Percentiles rank a stretch among this genome's conserved stretches.
These are phyloP conservation scores for Oryzias curvinotus DNA, from an alignment of 2,113 vertebrate species.

Conservation along the genomic window DNA sequence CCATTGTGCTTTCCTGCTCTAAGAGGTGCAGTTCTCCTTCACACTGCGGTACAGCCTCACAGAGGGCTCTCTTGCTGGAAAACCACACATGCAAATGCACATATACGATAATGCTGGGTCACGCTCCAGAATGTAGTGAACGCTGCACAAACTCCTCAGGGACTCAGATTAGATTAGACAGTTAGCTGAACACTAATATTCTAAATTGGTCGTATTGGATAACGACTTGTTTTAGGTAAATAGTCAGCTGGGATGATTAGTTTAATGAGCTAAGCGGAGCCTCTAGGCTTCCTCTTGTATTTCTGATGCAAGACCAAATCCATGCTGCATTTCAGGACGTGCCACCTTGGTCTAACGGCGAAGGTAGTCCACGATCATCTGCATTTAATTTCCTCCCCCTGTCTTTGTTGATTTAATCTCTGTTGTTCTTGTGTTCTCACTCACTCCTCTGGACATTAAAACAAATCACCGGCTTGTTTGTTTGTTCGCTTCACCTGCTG, in stretches of 20 bases:
- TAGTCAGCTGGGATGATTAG: conserved; percentile 30
- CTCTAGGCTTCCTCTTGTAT: conserved; percentile 30
- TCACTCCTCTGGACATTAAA: conserved; percentile 7
- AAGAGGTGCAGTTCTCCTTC: no score
- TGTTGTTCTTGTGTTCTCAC: conserved; percentile 25
- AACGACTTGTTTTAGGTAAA: conserved; percentile 26
- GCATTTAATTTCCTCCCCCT: conserved; percentile 12
- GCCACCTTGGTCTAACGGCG: conserved; percentile 41
- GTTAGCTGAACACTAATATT: conserved; percentile 23
- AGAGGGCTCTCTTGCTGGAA: no score
- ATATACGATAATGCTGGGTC: background rate
- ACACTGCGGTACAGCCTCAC: no score
- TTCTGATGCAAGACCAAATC: conserved; percentile 26
- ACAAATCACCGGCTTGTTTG: conserved; percentile 7
- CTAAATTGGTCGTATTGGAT: conserved; percentile 33
- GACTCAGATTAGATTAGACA: conserved; percentile 22
- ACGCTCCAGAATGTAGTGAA: conserved; percentile 4
- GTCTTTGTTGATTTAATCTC: conserved; percentile 46
- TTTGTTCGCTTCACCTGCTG: conserved; percentile 12
- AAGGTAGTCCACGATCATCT: conserved; percentile 30
- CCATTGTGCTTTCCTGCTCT: no score
- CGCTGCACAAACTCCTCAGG: conserved; percentile 9
- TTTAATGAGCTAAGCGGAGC: conserved; percentile 46
- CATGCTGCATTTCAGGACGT: conserved; percentile 50
- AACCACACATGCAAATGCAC: no score